Percentiles rank a stretch among this genome's conserved stretches.
Evolutionary conservation across 2,888 invertebrate species (phyloP).

Genomic region (Muschampia staudingeri): DNA sequence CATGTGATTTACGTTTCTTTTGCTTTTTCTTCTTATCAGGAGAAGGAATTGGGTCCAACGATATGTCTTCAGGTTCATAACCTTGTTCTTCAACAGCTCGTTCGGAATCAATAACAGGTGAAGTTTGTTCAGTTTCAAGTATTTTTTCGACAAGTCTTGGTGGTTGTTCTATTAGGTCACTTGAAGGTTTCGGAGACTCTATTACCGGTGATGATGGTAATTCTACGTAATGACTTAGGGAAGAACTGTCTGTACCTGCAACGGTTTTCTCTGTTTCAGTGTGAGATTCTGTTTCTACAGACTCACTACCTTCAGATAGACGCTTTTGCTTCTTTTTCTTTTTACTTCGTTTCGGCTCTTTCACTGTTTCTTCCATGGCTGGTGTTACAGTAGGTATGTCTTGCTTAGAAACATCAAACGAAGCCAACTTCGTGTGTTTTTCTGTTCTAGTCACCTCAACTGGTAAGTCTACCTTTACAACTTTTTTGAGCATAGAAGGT

Average conservation of each 20-base stretch:
- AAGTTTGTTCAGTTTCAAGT: conserved; percentile 79
- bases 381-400: conserved; percentile 75
- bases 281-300: conserved; percentile 73
- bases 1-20: conserved; percentile 83
- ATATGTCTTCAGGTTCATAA: conserved; percentile 94
- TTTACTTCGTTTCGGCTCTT: conserved; percentile 91
- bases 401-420: conserved; percentile 76
- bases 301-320: conserved; percentile 77
- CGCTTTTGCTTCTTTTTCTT: conserved; percentile 93
- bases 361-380: conserved; percentile 71
- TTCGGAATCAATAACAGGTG: conserved; percentile 86
- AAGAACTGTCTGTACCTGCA: conserved; percentile 83
- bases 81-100: conserved; percentile 91
- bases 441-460: conserved; percentile 78
- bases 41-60: conserved; percentile 79
- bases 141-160: conserved; percentile 75
- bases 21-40: conserved; percentile 89
- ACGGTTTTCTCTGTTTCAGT: conserved; percentile 83
- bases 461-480: conserved; percentile 81
- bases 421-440: conserved; percentile 68
- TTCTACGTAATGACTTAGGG: conserved; percentile 85
- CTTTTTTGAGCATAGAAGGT: conserved; percentile 81
- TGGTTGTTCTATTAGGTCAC: conserved; percentile 76
- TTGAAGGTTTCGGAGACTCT: conserved; percentile 85
- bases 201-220: conserved; percentile 87